Evolutionary conservation across 37 sponge, comb jelly and placozoan genomes (phyloP).

Genomic region (Geodia barretti): DNA sequence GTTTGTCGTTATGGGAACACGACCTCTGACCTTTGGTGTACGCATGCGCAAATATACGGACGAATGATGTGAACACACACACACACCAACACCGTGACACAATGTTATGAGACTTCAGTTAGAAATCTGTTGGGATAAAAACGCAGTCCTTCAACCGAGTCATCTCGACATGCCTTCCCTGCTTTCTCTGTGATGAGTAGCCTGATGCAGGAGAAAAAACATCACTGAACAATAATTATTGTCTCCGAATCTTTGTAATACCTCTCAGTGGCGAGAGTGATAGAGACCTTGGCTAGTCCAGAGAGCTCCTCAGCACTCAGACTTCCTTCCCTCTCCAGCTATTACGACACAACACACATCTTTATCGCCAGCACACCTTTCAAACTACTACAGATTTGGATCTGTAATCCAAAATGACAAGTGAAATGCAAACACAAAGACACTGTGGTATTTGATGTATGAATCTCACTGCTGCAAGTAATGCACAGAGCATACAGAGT

Average conservation of each 20-base stretch:
- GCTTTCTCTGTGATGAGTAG: conserved; percentile 81
- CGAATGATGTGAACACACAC: no score
- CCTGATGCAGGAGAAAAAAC: conserved; percentile 24
- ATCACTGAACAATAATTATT: not conserved
- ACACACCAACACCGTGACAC: not conserved
- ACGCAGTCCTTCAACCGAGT: conserved; percentile 91
- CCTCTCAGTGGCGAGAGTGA: conserved; percentile 89
- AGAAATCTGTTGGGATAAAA: conserved; percentile 92
- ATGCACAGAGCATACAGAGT: no score
- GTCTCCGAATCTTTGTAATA: conserved; percentile 1
- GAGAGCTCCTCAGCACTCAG: conserved; percentile 87
- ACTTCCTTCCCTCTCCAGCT: conserved; percentile 1
- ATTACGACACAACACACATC: not conserved
- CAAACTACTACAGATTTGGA: no score
- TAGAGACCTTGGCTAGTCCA: conserved; percentile 50
- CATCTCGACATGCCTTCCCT: conserved; percentile 88
- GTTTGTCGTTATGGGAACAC: not conserved
- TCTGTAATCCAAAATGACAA: no score
- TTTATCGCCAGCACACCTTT: no score
- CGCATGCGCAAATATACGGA: not conserved
- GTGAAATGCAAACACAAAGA: no score
- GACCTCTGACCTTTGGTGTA: not conserved
- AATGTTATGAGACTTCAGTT: not conserved
- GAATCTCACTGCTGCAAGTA: no score
- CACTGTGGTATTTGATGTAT: no score